These are phyloP conservation scores for Cheilosia scutellata DNA, from an alignment of 2,888 invertebrate genomes.

Conservation along the genomic window DNA sequence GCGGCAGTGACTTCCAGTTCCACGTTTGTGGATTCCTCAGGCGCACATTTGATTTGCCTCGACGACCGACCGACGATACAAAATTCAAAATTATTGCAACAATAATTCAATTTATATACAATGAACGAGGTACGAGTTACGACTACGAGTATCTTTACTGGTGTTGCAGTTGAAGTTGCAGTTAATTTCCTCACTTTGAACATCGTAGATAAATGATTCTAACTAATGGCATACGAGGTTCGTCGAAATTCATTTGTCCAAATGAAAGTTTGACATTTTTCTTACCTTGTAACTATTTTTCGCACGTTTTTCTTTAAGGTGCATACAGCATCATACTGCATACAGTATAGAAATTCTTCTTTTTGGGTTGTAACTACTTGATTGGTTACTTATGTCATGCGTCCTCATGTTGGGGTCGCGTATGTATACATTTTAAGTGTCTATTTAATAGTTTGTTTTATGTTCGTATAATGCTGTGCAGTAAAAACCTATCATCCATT, in stretches of 20 bases:
- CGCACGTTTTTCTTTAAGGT: background rate
- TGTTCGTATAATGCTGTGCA: background rate
- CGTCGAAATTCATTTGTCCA: background rate
- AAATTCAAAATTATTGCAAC: slow-evolving; percentile 14
- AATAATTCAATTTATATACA: slow-evolving; percentile 15
- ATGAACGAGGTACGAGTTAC: background rate
- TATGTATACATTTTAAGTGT: background rate
- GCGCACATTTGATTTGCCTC: slow-evolving; percentile 8
- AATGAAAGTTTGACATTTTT: background rate
- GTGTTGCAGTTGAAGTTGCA: background rate
- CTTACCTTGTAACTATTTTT: background rate
- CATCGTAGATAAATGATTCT: background rate
- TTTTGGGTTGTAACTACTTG: background rate
- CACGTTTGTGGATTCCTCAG: slow-evolving; percentile 7
- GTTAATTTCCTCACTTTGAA: background rate
- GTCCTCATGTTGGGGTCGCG: background rate
- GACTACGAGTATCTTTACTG: too few species aligned
- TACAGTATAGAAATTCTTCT: background rate
- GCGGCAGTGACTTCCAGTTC: slow-evolving; percentile 8
- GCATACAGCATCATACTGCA: too few species aligned
- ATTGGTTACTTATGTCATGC: background rate
- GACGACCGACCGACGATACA: background rate
- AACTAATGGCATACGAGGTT: background rate
- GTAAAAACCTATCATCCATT: background rate
- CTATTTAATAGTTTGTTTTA: background rate